These are phyloP conservation scores for Peromyscus leucopus DNA, from an alignment of 2,113 vertebrate species.

Conservation along the genomic window DNA sequence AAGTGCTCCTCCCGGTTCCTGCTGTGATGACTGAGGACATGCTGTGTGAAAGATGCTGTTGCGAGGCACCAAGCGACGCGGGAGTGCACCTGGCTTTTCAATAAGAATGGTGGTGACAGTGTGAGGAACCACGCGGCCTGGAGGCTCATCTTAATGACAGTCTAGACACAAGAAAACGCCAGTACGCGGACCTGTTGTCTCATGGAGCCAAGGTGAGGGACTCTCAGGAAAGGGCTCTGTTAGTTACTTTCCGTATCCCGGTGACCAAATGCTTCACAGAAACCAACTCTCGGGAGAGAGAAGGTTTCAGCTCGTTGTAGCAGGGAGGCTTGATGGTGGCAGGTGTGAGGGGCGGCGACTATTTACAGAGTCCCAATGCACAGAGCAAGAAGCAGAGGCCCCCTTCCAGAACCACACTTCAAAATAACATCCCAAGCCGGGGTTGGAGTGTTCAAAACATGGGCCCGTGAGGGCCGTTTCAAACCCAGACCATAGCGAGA, in stretches of 20 bases:
- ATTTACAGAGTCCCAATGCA: too few relatives aligned
- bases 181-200: background rate
- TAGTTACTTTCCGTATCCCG: background rate
- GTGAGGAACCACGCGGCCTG: background rate
- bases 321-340: background rate
- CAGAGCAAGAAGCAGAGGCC: background rate
- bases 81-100: background rate
- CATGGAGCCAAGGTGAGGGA: background rate
- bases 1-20: background rate
- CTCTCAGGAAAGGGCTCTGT: background rate
- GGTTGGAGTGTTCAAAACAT: background rate
- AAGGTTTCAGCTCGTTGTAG: background rate
- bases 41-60: background rate
- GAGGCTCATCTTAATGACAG: background rate
- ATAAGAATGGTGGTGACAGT: background rate
- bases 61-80: background rate
- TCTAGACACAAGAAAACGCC: background rate
- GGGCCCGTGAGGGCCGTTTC: background rate
- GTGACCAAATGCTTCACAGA: background rate
- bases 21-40: too few relatives aligned
- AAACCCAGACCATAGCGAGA: background rate
- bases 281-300: background rate
- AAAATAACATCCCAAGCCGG: background rate
- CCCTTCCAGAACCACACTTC: background rate
- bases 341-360: background rate